Base-by-base conservation (phyloP, 2,113 vertebrate genomes). In the Eublepharis macularius region DNA sequence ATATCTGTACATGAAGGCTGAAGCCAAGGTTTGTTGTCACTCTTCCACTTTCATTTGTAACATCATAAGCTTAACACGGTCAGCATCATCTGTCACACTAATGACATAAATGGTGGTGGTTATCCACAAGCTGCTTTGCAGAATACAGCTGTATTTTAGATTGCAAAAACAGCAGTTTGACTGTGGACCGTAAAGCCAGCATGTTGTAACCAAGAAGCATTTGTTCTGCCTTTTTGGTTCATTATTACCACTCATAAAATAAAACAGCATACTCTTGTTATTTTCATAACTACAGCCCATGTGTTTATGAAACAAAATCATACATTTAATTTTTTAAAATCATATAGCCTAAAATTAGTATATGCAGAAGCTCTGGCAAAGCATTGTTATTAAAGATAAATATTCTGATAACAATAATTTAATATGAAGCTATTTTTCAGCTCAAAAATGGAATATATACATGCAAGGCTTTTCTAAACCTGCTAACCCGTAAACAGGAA, bases 281-380 rank as follows among this genome's bases (percentile, higher is more conserved):
- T 41, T 75, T 89, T 77, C 54, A 75, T 80, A 92, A 92, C 82
- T 39, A 92, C 47, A 84, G 72, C 21, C 84, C 86, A 51, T 45
- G 32, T 41, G 69, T 77, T 90, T 84, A 81, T 16, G 76, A 87
- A 66, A 80, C 84, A 78, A 21, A 34, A 39, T 7, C n/a, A 0
- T 63, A 26, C 14, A 69, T 77, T 81, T 75, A 0, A 70, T 82
- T 86, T 43, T 65, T 47, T 47, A 87, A 81, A 74, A 89, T 2
- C 7, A 45, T 32, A 72, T 76, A 19, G 69, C 11, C 83, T 87
- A 79, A 24, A 86, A 89, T 73, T 51, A 13, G 1, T 54, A 13
- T 1, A 43, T 26, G 34, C 19, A 19, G 72, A 80, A 81, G 74
- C 86, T 84, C 78, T 63, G 69, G 6, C 34, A 68, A 81, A 43